Conservation (phyloP, 2,888 invertebrate species). For the Rotaria macrura region DNA sequence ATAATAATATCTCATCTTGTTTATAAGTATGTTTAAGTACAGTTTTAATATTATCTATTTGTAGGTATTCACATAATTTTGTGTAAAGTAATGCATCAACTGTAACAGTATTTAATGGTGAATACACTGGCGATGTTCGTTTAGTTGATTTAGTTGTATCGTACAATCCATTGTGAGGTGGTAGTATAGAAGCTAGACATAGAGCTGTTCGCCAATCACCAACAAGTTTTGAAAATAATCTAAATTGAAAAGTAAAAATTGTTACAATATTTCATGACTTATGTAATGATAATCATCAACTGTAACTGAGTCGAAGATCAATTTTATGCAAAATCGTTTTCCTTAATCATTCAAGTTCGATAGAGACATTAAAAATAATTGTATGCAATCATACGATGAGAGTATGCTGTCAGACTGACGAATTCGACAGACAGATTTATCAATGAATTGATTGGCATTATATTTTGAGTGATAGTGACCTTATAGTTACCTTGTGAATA, state of each 20-base stretch:
- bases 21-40: neutral
- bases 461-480: too few species aligned
- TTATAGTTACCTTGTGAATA: too few species aligned
- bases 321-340: too few species aligned
- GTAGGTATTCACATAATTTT: conserved; percentile 6
- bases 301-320: too few species aligned
- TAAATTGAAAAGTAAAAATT: neutral
- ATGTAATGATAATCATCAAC: too few species aligned
- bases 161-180: neutral
- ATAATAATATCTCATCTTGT: neutral
- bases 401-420: too few species aligned
- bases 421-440: too few species aligned
- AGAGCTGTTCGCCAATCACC: conserved; percentile 19
- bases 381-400: too few species aligned
- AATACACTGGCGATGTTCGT: neutral
- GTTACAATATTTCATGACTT: too few species aligned
- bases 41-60: conserved; percentile 14
- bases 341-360: too few species aligned
- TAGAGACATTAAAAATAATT: too few species aligned
- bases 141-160: neutral
- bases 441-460: too few species aligned
- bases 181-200: neutral
- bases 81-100: neutral
- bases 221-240: neutral
- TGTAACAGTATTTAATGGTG: neutral